A percentile compares a stretch with the other conserved stretches of the same genome.
Evolutionary conservation across 2,797 vertebrate species (phyloP).

Genomic region (Sparus aurata): DNA sequence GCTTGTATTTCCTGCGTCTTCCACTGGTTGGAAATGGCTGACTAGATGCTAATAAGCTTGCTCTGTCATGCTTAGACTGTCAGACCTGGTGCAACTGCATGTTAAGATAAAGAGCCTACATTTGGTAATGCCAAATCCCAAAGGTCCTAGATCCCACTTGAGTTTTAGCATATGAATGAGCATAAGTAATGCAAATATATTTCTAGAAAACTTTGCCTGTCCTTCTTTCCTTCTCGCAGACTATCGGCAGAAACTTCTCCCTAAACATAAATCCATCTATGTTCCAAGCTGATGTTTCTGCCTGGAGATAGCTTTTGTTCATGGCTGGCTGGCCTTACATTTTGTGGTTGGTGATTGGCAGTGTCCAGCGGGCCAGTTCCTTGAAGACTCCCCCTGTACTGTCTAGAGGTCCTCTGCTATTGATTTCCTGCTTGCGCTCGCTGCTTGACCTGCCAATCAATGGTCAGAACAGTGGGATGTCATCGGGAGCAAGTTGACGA

Average conservation of each 20-base stretch:
- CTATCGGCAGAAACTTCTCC: constrained; percentile 74
- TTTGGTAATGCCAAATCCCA: constrained; percentile 85
- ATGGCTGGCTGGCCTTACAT: constrained; percentile 92
- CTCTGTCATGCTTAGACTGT: constrained; percentile 88
- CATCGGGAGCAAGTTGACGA: constrained; percentile 88
- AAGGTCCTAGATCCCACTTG: constrained; percentile 82
- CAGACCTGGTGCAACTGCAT: constrained; percentile 86
- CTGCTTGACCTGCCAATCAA: constrained; percentile 93
- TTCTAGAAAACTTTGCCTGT: constrained; percentile 75
- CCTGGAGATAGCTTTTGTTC: constrained; percentile 91
- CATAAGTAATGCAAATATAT: constrained; percentile 85
- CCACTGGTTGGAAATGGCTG: constrained; percentile 85
- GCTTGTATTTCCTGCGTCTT: constrained; percentile 75
- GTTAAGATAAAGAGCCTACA: constrained; percentile 86
- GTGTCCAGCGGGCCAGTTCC: constrained; percentile 90
- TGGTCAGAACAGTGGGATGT: constrained; percentile 92
- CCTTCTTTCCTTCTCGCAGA: constrained; percentile 47
- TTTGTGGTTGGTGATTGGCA: constrained; percentile 91
- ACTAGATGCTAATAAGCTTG: constrained; percentile 87
- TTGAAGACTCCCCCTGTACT: constrained; percentile 87
- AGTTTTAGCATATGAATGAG: constrained; percentile 86
- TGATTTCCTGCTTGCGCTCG: constrained; percentile 91
- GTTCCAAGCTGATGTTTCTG: constrained; percentile 85
- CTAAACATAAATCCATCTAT: constrained; percentile 85
- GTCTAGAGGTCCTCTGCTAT: constrained; percentile 90